Base-by-base conservation (phyloP, 2,797 vertebrate species). In the Pampus argenteus region DNA sequence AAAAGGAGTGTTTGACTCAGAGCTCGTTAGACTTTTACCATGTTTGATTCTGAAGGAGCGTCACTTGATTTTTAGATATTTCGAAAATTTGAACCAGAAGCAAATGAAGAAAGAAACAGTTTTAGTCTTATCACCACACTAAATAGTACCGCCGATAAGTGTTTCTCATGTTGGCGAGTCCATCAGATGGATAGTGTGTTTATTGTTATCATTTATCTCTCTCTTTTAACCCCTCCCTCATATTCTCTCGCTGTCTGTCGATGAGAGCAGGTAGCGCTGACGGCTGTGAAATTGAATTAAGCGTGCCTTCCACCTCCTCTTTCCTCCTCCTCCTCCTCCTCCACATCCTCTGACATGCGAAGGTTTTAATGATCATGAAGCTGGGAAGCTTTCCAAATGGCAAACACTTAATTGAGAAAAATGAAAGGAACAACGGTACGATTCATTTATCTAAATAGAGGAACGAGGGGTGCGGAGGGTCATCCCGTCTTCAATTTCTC, bases 361-460 rank as follows among this genome's bases (percentile, higher is more conserved):
- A 79, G 86, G 78, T 89, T 92, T 92, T 92, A 92, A 89, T 92
- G 91, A 92, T 91, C 82, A 85, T 82, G 88, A 85, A 85, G 82
- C 89, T 44, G 85, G 90, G 88, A 92, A 80, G 79, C 66, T 18
- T 73, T 89, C 89, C 88, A 92, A 90, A 92, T 83, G 67, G 84
- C 76, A 86, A 89, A 85, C 9, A 29, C 79, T 74, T 94, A 92
- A 95, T 93, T 93, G 89, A 93, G 90, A 94, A 90, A 90, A 93
- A 93, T 92, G 86, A 84, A 89, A 78, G 57, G 62, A 79, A 86
- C 87, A 82, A 59, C 52, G 50, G 62, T 63, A 66, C 42, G 59
- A 86, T 89, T 89, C 90, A 93, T 93, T 93, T 68, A 80, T 93
- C 90, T 89, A 85, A 89, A 79, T 50, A 67, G 74, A 79, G 52